phyloP scores from a whole-genome alignment of 2,888 invertebrate species.

The Syrphus vitripennis region DNA sequence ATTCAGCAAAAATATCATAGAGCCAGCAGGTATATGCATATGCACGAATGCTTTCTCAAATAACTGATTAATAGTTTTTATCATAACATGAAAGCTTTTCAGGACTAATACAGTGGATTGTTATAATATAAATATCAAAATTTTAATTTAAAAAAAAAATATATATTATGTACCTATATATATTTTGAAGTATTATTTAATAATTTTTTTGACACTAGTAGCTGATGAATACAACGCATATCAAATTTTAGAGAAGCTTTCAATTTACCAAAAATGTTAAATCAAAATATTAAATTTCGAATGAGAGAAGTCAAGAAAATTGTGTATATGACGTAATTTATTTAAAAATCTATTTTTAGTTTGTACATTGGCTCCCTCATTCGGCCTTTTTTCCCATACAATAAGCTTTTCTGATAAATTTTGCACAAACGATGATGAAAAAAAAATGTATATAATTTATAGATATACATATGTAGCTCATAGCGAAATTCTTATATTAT shows the following conservation, averaged over 20 bases:
- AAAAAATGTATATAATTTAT: not conserved
- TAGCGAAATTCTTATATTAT: not conserved
- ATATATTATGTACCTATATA: too few species aligned
- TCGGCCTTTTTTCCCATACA: not conserved
- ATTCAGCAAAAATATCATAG: conserved; percentile 13
- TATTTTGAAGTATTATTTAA: too few species aligned
- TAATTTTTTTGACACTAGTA: not conserved
- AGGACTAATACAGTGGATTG: too few species aligned
- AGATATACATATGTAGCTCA: too few species aligned
- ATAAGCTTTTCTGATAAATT: not conserved
- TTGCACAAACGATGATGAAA: not conserved
- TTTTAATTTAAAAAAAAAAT: too few species aligned
- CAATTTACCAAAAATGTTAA: not conserved
- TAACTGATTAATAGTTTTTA: not conserved
- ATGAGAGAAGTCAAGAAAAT: not conserved
- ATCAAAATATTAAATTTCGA: not conserved
- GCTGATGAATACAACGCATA: not conserved
- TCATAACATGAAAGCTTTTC: not conserved
- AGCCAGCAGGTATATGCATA: too few species aligned
- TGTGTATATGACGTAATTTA: conserved; percentile 26
- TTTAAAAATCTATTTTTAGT: conserved; percentile 22
- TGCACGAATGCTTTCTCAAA: not conserved
- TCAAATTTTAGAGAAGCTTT: not conserved
- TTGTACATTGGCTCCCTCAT: not conserved
- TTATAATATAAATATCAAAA: too few species aligned